Evolutionary conservation across 2,113 vertebrate genomes (phyloP).

Genomic region (Odobenus rosmarus): DNA sequence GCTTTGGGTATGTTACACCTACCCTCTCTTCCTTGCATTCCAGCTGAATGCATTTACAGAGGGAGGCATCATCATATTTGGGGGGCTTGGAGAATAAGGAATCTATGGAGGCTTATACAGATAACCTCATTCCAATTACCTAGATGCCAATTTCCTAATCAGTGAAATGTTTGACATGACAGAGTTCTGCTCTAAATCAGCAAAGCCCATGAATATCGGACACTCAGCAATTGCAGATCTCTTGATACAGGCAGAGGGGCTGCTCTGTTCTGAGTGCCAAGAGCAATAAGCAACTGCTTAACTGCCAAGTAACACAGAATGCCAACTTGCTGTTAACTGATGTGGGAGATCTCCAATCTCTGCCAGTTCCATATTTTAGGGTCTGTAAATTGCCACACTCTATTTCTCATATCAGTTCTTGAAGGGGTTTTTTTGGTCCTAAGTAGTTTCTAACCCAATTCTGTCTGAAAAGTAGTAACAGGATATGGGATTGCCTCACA

Average conservation of each 20-base stretch:
- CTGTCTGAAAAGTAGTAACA: slow-evolving; percentile 37
- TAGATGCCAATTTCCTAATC: not conserved
- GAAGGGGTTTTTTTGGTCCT: not conserved
- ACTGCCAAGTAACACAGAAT: slow-evolving; percentile 14
- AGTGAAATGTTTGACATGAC: not conserved
- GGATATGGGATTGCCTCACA: slow-evolving; percentile 1
- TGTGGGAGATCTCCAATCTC: not conserved
- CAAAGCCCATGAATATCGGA: not conserved
- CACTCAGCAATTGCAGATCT: not conserved
- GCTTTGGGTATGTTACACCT: not conserved
- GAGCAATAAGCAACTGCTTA: slow-evolving; percentile 1
- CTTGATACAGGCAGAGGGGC: not conserved
- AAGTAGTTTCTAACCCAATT: slow-evolving; percentile 37
- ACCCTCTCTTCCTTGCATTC: not conserved
- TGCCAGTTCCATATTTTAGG: not conserved
- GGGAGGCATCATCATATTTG: not conserved
- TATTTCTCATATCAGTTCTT: slow-evolving; percentile 32
- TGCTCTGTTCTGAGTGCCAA: slow-evolving; percentile 38
- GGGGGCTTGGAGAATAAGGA: not conserved
- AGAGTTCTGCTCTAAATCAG: not conserved
- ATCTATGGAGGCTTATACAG: not conserved
- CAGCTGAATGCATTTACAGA: slow-evolving; percentile 4
- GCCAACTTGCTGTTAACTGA: not conserved
- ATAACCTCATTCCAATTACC: not conserved
- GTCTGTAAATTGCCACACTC: not conserved